Conservation (phyloP, 2,113 vertebrate species). For the Charadrius vociferus region DNA sequence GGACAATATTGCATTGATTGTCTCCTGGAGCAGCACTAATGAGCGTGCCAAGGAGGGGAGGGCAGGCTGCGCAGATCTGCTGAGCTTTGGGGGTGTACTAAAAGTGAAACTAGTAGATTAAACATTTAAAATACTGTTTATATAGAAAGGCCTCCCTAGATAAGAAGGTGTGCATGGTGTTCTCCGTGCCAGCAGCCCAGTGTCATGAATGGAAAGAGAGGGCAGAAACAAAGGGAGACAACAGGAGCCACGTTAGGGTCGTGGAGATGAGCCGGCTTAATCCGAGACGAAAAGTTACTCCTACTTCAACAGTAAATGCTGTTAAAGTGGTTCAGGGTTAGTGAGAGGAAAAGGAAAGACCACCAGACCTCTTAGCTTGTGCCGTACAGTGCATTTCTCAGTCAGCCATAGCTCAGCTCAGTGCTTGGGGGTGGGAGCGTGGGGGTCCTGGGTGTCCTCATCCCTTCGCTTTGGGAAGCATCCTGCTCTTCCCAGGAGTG, state of each 20-base stretch:
- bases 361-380: neutral
- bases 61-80: neutral
- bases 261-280: neutral
- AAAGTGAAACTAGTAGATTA: neutral
- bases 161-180: neutral
- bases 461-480: neutral
- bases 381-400: accelerated
- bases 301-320: neutral
- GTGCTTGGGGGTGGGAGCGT: too few species aligned
- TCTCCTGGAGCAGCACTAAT: neutral
- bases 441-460: neutral
- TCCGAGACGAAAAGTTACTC: neutral
- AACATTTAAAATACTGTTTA: neutral
- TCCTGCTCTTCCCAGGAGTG: neutral
- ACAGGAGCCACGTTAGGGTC: neutral
- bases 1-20: slow-evolving; percentile 19
- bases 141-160: neutral
- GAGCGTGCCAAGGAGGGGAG: neutral
- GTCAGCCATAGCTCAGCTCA: neutral
- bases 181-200: accelerated
- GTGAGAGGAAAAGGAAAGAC: neutral
- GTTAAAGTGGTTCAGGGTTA: neutral
- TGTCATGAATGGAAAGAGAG: neutral
- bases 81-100: neutral
- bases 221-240: neutral